These are phyloP conservation scores for Siderastrea radians DNA, from an alignment of 92 coral and sea anemone species.

Conservation along the genomic window DNA sequence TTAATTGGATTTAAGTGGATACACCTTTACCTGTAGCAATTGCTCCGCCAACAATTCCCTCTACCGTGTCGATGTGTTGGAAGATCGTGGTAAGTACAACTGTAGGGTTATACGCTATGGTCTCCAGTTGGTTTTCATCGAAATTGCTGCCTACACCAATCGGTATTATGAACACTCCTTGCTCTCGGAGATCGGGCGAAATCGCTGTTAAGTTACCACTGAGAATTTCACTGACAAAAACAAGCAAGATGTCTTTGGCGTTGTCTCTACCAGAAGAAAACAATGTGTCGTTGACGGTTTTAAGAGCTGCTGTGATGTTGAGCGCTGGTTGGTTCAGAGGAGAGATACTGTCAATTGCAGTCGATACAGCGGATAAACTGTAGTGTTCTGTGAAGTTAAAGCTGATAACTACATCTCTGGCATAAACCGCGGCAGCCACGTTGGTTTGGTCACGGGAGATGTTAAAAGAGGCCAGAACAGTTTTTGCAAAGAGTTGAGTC, in stretches of 20 bases:
- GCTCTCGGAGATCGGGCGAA: slow-evolving; percentile 13
- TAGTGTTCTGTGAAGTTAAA: slow-evolving; percentile 46
- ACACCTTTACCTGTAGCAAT: neutral
- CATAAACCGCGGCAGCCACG: slow-evolving; percentile 49
- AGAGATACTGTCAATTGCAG: slow-evolving; percentile 49
- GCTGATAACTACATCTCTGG: slow-evolving; percentile 33
- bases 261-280: slow-evolving; percentile 37
- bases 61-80: slow-evolving; percentile 20
- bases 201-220: slow-evolving; percentile 32
- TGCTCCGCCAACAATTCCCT: neutral
- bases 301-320: slow-evolving; percentile 18
- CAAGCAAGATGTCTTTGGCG: slow-evolving; percentile 28
- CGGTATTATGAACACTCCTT: slow-evolving; percentile 28
- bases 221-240: slow-evolving; percentile 48
- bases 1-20: neutral
- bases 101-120: slow-evolving; percentile 31
- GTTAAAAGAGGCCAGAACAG: slow-evolving; percentile 29
- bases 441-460: slow-evolving; percentile 47
- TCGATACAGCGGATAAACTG: slow-evolving; percentile 35
- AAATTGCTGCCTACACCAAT: slow-evolving; percentile 49
- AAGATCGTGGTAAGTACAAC: slow-evolving; percentile 27
- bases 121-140: slow-evolving; percentile 11
- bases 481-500: slow-evolving; percentile 47
- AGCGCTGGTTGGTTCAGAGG: slow-evolving; percentile 44
- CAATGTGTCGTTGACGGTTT: slow-evolving; percentile 26